Conservation (phyloP, 2,113 vertebrate genomes). For the Spilogale gracilis region DNA sequence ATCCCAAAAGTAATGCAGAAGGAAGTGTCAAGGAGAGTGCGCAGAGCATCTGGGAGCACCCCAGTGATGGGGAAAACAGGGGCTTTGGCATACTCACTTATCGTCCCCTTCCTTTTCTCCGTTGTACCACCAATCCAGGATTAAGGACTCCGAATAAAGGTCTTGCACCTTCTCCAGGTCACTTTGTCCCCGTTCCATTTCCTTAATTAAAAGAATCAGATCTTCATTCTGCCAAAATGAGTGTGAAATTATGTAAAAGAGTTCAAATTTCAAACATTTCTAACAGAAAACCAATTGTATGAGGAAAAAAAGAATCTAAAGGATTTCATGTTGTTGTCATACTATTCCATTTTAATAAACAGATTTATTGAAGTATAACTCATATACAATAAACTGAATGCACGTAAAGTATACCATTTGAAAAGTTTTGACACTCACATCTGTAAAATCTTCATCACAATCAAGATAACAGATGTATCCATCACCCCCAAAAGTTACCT, state of each 20-base stretch:
- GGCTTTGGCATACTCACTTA: conserved; percentile 70
- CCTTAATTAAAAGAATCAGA: conserved; percentile 86
- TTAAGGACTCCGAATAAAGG: conserved; percentile 85
- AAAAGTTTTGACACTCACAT: background rate
- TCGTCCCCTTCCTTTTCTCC: conserved; percentile 74
- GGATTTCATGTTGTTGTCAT: background rate
- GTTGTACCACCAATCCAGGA: conserved; percentile 87
- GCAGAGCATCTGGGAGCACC: background rate
- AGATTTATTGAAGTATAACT: background rate
- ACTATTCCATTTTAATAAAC: background rate
- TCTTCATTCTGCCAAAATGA: conserved; percentile 89
- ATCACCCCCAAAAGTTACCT: background rate
- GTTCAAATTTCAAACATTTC: background rate
- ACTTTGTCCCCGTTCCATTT: conserved; percentile 87
- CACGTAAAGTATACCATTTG: background rate
- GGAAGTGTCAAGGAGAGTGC: background rate
- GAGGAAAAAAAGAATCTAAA: background rate
- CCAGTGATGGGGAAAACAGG: background rate
- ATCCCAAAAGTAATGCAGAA: background rate
- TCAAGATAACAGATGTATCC: background rate
- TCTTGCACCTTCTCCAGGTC: conserved; percentile 87
- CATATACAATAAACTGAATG: background rate
- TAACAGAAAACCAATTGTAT: background rate
- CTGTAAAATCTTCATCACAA: background rate
- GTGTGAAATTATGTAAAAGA: background rate